Evolutionary conservation across 2,113 vertebrate genomes (phyloP).

Genomic region (Probosciger aterrimus): DNA sequence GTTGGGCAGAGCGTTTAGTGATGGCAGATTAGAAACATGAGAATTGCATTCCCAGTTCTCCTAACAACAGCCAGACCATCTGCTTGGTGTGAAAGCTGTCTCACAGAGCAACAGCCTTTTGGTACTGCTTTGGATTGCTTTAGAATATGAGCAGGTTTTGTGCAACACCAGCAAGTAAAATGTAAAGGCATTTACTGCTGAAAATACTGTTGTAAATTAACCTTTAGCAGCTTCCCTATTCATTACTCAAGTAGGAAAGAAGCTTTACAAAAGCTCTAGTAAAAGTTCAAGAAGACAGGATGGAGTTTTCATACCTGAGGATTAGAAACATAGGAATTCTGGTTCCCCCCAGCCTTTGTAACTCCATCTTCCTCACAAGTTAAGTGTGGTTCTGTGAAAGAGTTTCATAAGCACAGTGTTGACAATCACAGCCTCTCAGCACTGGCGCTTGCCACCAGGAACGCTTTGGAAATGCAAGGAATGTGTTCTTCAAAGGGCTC

Average conservation of each 20-base stretch:
- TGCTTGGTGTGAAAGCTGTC: not conserved
- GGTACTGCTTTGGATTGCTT: not conserved
- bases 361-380: not conserved
- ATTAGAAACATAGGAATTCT: not conserved
- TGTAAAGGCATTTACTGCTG: not conserved
- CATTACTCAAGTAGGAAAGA: not conserved
- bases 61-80: not conserved
- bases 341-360: not conserved
- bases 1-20: not conserved
- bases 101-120: not conserved
- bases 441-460: not conserved
- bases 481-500: not conserved
- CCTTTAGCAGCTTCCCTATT: not conserved
- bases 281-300: not conserved
- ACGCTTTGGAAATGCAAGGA: not conserved
- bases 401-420: not conserved
- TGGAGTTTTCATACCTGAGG: conserved; percentile 64
- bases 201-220: not conserved
- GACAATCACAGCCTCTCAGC: not conserved
- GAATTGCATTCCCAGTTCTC: not conserved
- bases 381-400: conserved; percentile 32
- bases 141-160: rapidly evolving
- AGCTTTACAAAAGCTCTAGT: not conserved
- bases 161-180: not conserved
- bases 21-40: not conserved